phyloP scores from a whole-genome alignment of 2,797 vertebrate species.

The Rhincodon typus region DNA sequence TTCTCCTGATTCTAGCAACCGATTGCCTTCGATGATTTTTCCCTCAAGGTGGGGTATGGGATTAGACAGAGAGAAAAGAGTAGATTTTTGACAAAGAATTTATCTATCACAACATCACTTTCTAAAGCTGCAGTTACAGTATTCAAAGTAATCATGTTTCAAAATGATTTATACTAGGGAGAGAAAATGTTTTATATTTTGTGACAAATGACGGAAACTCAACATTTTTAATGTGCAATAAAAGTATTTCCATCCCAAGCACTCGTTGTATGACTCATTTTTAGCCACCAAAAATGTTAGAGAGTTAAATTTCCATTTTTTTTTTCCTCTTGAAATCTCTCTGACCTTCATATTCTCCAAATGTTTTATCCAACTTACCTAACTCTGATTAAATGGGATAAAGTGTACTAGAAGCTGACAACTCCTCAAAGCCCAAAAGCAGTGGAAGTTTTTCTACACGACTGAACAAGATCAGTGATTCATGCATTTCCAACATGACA shows the following conservation, averaged over 20 bases:
- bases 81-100: neutral
- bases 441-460: neutral
- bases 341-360: neutral
- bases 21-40: neutral
- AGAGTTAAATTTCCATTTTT: neutral
- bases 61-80: no score
- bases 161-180: neutral
- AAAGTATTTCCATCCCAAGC: neutral
- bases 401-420: neutral
- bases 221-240: neutral
- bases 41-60: no score
- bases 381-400: neutral
- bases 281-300: neutral
- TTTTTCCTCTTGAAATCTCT: neutral
- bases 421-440: neutral
- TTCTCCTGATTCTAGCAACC: neutral
- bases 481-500: neutral
- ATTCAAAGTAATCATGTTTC: neutral
- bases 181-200: neutral
- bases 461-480: neutral
- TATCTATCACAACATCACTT: neutral
- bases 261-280: neutral
- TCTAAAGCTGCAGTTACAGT: constrained; percentile 2
- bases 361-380: neutral
- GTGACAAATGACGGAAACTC: neutral